A percentile compares a stretch with the other conserved stretches of the same genome.
Evolutionary conservation across 92 coral and sea anemone species (phyloP).

Genomic region (Actinernus sp.): DNA sequence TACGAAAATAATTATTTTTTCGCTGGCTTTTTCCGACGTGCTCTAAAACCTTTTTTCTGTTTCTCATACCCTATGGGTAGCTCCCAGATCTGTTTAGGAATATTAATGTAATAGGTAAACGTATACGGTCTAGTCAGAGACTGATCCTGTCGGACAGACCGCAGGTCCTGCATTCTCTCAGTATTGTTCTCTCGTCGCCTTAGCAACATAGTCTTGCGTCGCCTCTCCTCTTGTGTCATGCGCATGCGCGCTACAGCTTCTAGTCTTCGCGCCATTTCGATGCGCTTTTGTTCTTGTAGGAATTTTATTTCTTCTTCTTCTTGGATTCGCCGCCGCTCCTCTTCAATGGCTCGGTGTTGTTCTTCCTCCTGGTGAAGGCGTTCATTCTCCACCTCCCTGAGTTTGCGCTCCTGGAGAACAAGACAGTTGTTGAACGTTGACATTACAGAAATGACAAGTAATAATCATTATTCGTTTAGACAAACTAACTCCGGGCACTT

Average conservation of each 20-base stretch:
- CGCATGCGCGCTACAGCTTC: slow-evolving; percentile 95
- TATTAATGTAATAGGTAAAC: slow-evolving; percentile 75
- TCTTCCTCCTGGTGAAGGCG: slow-evolving; percentile 75
- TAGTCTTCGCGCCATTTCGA: slow-evolving; percentile 82
- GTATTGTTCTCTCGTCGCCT: slow-evolving; percentile 81
- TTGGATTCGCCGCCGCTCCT: slow-evolving; percentile 72
- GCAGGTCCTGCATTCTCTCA: slow-evolving; percentile 78
- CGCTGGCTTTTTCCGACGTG: slow-evolving; percentile 69
- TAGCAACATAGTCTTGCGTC: slow-evolving; percentile 74
- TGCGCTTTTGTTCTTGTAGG: slow-evolving; percentile 74
- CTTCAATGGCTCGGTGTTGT: slow-evolving; percentile 81
- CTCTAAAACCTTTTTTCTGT: slow-evolving; percentile 77
- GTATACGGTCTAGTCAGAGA: slow-evolving; percentile 71
- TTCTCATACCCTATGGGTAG: slow-evolving; percentile 82
- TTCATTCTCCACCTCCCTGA: slow-evolving; percentile 82
- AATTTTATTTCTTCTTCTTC: slow-evolving; percentile 70
- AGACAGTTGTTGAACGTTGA: too few species aligned
- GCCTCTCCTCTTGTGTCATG: slow-evolving; percentile 82
- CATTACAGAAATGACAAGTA: too few species aligned
- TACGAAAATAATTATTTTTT: too few species aligned
- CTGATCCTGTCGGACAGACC: slow-evolving; percentile 78
- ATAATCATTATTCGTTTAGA: too few species aligned
- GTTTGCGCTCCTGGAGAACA: slow-evolving; percentile 74
- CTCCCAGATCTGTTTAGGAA: slow-evolving; percentile 91
- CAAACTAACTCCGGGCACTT: too few species aligned